Percentiles rank a stretch among this genome's conserved stretches.
Conservation (phyloP, 2,113 vertebrate species). For the Elephas maximus region DNA sequence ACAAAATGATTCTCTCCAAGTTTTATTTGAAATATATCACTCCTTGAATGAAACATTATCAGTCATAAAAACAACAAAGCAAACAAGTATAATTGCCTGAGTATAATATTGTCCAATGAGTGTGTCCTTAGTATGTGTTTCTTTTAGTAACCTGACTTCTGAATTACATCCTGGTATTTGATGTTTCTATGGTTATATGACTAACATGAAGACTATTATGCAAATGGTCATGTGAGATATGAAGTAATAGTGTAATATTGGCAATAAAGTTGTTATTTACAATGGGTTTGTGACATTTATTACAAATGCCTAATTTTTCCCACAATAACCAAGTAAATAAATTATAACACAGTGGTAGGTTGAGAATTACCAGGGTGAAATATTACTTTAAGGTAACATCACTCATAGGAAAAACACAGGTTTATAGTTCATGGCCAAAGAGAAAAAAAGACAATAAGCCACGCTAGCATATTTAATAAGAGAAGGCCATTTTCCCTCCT, state of each 20-base stretch:
- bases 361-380: conserved; percentile 69
- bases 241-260: neutral
- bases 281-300: conserved; percentile 62
- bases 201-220: conserved; percentile 33
- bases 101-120: neutral
- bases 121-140: neutral
- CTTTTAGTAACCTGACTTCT: neutral
- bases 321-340: conserved; percentile 64
- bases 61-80: conserved; percentile 10
- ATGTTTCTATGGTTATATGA: conserved; percentile 36
- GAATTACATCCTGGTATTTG: neutral
- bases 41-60: neutral
- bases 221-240: conserved; percentile 50
- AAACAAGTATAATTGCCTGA: neutral
- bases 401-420: conserved; percentile 59
- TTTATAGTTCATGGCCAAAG: conserved; percentile 64
- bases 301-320: conserved; percentile 63
- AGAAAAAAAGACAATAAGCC: neutral
- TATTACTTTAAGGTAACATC: conserved; percentile 64
- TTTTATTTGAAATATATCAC: neutral
- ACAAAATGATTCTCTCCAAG: neutral
- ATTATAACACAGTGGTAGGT: conserved; percentile 39
- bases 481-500: neutral
- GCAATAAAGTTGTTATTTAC: conserved; percentile 70
- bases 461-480: conserved; percentile 41